Evolutionary conservation across 2,113 vertebrate species (phyloP), one percentile per base, ranked within the genome.

Genomic region (Pavo muticus): DNA sequence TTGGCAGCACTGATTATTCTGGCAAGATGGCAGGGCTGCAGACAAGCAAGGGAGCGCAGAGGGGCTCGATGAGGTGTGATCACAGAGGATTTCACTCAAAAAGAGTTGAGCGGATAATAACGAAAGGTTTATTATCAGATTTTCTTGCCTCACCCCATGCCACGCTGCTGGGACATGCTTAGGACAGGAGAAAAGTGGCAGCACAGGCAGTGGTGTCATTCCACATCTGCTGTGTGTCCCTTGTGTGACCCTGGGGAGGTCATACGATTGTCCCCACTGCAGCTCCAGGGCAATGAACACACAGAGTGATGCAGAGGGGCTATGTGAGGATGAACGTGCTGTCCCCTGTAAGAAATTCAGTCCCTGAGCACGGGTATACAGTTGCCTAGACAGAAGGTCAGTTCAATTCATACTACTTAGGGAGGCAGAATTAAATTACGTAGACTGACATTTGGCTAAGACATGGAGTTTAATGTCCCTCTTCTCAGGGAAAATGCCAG

Each of bases 371-470:
- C 4, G 44, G 65, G 75, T 88, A 68, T 88, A 80, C 83, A 95
- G 93, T 91, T 94, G 83, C 94, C 87, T 90, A 91, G 61, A 73
- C 87, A 94, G 96, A 95, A 97, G 94, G 95, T 97, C 96, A 95
- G 90, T 90, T 95, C 96, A 88, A 95, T 97, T 95, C 93, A 95
- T 96, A 97, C 94, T 94, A 93, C 93, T 95, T 95, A 94, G 85
- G 69, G 40, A 96, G 61, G 79, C 87, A 95, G 90, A 96, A 96
- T 97, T 97, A 97, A 97, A 97, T 95, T 94, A 95, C 91, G 68
- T 74, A 88, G 93, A 95, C 87, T 96, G 95, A 96, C 95, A 97
- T 97, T 95, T 96, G 95, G 91, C 94, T 96, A 97, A 96, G 94
- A 83, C 91, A 77, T 83, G 91, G 93, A 94, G 91, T 94, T 97